These are phyloP conservation scores for Phrynosoma blainvillii DNA, from an alignment of 2,113 vertebrate genomes.

Conservation along the genomic window DNA sequence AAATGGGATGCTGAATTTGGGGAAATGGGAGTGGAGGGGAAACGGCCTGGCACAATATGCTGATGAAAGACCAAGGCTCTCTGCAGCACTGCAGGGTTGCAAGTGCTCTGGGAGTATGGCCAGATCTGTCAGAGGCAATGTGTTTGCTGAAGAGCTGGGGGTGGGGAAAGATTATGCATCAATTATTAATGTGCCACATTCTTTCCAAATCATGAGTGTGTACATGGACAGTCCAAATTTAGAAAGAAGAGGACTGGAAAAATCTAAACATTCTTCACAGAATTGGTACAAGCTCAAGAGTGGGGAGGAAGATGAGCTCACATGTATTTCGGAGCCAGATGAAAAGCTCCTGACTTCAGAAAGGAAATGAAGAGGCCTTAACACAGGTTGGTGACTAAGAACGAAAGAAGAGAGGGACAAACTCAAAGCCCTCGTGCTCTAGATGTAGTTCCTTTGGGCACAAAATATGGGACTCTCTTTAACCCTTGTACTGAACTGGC, in stretches of 20 bases:
- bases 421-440: background rate
- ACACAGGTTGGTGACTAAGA: slow-evolving; percentile 43
- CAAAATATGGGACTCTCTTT: background rate
- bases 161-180: slow-evolving; percentile 60
- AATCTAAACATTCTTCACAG: slow-evolving; percentile 75
- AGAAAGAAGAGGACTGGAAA: slow-evolving; percentile 73
- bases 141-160: background rate
- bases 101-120: background rate
- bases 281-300: slow-evolving; percentile 60
- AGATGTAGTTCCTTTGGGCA: background rate
- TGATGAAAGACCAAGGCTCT: rapidly evolving
- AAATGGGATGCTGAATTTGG: background rate
- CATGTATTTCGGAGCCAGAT: slow-evolving; percentile 49
- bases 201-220: slow-evolving; percentile 74
- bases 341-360: slow-evolving; percentile 67
- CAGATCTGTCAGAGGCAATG: slow-evolving; percentile 9
- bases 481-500: background rate
- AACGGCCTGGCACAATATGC: background rate
- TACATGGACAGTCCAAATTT: slow-evolving; percentile 75
- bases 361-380: slow-evolving; percentile 58
- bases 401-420: rapidly evolving
- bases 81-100: rapidly evolving
- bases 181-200: slow-evolving; percentile 72
- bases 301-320: slow-evolving; percentile 64
- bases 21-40: slow-evolving; percentile 5